These are phyloP conservation scores for Teleogryllus oceanicus DNA, from an alignment of 2,888 invertebrate genomes.

Conservation along the genomic window DNA sequence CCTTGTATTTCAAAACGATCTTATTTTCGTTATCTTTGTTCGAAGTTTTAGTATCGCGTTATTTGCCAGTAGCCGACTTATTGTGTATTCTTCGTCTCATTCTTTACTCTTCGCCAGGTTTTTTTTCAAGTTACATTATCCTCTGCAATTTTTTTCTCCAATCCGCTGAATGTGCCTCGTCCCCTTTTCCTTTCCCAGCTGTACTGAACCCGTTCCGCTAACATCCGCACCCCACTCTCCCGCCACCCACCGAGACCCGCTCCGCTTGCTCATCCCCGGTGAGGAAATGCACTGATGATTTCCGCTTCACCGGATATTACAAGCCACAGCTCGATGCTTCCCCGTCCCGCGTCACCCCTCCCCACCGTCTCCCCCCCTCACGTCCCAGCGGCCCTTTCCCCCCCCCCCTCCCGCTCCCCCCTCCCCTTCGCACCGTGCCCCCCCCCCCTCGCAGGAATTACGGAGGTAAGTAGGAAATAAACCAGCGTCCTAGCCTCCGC, in stretches of 20 bases:
- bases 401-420: background rate
- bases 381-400: background rate
- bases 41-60: too few species aligned
- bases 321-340: background rate
- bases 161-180: too few species aligned
- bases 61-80: too few species aligned
- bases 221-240: too few species aligned
- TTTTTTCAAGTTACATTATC: too few species aligned
- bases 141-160: too few species aligned
- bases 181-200: too few species aligned
- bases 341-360: background rate
- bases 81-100: too few species aligned
- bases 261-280: background rate
- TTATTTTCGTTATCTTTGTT: too few species aligned
- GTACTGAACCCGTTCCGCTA: too few species aligned
- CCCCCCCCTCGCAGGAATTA: background rate
- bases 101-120: too few species aligned
- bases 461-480: constrained; percentile 9
- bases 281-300: constrained; percentile 11
- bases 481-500: background rate
- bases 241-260: background rate
- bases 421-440: background rate
- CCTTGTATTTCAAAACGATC: too few species aligned
- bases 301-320: constrained; percentile 11
- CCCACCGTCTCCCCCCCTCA: background rate